Evolutionary conservation across 2,888 invertebrate species (phyloP).

Genomic region (Ceramica pisi): DNA sequence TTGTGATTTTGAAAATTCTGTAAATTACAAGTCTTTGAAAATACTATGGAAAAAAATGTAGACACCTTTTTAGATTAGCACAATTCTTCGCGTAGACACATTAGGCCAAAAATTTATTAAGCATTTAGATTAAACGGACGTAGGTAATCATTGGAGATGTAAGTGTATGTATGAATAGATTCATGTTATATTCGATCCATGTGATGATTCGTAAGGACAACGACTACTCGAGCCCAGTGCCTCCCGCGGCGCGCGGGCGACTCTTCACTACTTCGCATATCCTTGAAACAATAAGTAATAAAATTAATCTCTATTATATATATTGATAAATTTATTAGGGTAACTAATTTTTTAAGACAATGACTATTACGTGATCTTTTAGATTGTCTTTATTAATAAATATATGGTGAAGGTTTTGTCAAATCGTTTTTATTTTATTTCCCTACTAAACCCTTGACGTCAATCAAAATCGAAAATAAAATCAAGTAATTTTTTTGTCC

Average conservation of each 20-base stretch:
- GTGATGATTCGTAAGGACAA: conserved; percentile 89
- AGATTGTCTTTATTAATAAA: conserved; percentile 91
- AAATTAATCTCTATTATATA: conserved; percentile 88
- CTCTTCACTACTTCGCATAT: conserved; percentile 90
- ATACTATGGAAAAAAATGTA: conserved; percentile 85
- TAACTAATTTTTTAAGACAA: conserved; percentile 91
- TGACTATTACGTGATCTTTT: conserved; percentile 91
- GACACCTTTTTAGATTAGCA: conserved; percentile 90
- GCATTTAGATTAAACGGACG: conserved; percentile 87
- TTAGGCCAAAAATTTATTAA: conserved; percentile 86
- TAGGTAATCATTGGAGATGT: conserved; percentile 84
- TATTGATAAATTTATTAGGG: conserved; percentile 91
- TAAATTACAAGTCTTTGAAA: conserved; percentile 88
- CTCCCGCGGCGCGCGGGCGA: conserved; percentile 79
- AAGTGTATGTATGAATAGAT: conserved; percentile 86
- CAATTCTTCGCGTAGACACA: conserved; percentile 90
- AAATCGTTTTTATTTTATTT: conserved; percentile 84
- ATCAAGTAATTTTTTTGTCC: too few species aligned
- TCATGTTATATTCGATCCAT: conserved; percentile 88
- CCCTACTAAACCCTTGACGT: background rate
- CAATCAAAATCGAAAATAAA: background rate
- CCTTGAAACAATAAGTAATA: conserved; percentile 91
- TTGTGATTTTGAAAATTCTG: conserved; percentile 91
- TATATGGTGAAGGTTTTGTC: conserved; percentile 91
- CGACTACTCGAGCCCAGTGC: conserved; percentile 84